Evolutionary conservation across 2,888 invertebrate species (phyloP).

Genomic region (Coleophora flavipennella): DNA sequence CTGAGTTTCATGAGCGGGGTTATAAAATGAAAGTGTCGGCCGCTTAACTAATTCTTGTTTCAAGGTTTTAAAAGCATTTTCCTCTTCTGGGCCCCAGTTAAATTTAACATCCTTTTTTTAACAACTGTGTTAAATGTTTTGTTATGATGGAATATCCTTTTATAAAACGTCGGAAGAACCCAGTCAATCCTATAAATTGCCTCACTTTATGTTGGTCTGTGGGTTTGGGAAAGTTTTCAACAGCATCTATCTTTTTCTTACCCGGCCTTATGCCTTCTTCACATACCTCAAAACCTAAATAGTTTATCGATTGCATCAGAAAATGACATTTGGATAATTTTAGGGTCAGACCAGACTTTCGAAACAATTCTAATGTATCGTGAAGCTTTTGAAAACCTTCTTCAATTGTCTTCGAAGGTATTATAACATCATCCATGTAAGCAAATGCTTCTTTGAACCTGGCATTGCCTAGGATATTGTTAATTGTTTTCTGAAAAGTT

Average conservation of each 20-base stretch:
- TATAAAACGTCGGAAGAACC: conserved; percentile 15
- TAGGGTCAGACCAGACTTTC: conserved; percentile 7
- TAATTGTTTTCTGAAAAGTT: conserved; percentile 7
- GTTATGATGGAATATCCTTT: conserved; percentile 10
- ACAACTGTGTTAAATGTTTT: conserved; percentile 7
- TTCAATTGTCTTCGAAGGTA: conserved; percentile 7
- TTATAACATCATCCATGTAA: conserved; percentile 14
- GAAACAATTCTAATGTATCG: not conserved
- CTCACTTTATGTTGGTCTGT: conserved; percentile 7
- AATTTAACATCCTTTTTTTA: conserved; percentile 13
- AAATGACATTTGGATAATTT: conserved; percentile 15
- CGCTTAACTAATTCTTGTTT: conserved; percentile 2
- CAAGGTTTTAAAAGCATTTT: conserved; percentile 5
- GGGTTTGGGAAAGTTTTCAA: conserved; percentile 10
- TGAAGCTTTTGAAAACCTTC: conserved; percentile 4
- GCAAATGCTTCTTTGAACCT: conserved; percentile 7
- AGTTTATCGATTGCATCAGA: conserved; percentile 8
- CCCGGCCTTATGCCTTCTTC: conserved; percentile 14
- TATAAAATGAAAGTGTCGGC: conserved; percentile 6
- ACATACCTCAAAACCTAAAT: not conserved
- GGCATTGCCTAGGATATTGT: conserved; percentile 5
- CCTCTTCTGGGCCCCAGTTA: conserved; percentile 12
- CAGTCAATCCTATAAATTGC: conserved; percentile 14
- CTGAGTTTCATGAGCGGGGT: conserved; percentile 4
- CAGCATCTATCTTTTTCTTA: conserved; percentile 11